Percentiles rank a stretch among this genome's conserved stretches.
phyloP scores from a whole-genome alignment of 2,888 invertebrate genomes.

The Lepidonotus clava region DNA sequence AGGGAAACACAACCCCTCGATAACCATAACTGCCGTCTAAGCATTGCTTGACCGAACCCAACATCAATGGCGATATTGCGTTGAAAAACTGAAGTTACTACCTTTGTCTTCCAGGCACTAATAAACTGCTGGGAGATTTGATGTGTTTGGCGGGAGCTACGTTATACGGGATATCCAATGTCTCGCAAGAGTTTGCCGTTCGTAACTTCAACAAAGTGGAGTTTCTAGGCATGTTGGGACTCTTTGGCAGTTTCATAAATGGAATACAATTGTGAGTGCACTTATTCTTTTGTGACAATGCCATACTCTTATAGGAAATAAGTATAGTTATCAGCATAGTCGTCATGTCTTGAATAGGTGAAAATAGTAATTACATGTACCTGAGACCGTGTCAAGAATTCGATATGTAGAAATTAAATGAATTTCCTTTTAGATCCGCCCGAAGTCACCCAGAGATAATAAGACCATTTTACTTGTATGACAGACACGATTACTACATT shows the following conservation, averaged over 20 bases:
- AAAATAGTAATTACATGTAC: too few species aligned
- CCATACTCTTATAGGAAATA: background rate
- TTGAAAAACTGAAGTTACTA: constrained; percentile 69
- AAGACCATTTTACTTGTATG: too few species aligned
- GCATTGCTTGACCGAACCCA: too few species aligned
- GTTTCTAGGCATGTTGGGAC: constrained; percentile 90
- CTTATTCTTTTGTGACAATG: background rate
- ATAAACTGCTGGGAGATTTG: constrained; percentile 91
- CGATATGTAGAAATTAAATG: too few species aligned
- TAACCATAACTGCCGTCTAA: too few species aligned
- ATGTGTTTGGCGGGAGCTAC: constrained; percentile 89
- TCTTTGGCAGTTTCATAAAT: constrained; percentile 89
- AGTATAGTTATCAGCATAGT: background rate
- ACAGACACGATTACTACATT: too few species aligned
- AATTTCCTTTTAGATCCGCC: too few species aligned
- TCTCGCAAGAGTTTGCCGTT: constrained; percentile 90
- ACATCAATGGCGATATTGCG: too few species aligned
- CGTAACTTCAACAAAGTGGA: constrained; percentile 88
- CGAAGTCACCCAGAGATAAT: too few species aligned
- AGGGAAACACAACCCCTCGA: too few species aligned
- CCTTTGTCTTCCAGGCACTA: constrained; percentile 84
- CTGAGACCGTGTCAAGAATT: too few species aligned
- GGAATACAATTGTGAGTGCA: constrained; percentile 88
- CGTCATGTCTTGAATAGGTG: too few species aligned
- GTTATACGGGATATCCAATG: constrained; percentile 89